These are phyloP conservation scores for Yponomeuta sedellus DNA, from an alignment of 2,888 invertebrate genomes.

Conservation along the genomic window DNA sequence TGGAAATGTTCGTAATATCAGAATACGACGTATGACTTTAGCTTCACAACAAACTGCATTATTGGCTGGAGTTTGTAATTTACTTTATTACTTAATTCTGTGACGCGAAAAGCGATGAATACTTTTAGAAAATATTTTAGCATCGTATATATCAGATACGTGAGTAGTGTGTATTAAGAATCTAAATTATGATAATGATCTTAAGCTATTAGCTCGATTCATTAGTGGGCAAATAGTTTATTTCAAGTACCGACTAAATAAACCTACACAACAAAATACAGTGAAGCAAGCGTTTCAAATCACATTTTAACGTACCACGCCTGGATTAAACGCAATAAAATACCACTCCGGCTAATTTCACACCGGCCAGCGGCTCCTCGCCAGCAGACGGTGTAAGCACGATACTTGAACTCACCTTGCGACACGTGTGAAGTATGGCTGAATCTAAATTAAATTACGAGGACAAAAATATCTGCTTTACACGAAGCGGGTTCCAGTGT, in stretches of 20 bases:
- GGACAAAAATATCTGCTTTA: no score
- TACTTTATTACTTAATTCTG: no score
- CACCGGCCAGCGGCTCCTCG: constrained; percentile 29
- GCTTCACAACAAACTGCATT: no score
- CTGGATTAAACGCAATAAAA: constrained; percentile 57
- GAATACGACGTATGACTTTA: no score
- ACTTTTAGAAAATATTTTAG: no score
- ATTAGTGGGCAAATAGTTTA: not conserved
- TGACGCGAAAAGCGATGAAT: no score
- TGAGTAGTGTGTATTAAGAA: no score
- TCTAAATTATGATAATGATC: no score
- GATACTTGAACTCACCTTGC: not conserved
- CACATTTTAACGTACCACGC: constrained; percentile 38
- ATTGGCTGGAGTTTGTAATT: no score
- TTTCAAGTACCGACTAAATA: not conserved
- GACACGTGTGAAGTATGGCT: not conserved
- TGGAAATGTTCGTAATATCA: constrained; percentile 12
- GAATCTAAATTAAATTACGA: not conserved
- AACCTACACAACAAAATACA: not conserved
- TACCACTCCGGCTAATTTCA: constrained; percentile 58
- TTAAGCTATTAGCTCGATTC: no score
- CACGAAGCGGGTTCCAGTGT: no score
- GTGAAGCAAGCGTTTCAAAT: constrained; percentile 30
- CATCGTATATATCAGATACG: no score
- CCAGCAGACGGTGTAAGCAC: constrained; percentile 22